These are phyloP conservation scores for Agonopterix heracliana DNA, from an alignment of 2,888 invertebrate genomes.

Conservation along the genomic window DNA sequence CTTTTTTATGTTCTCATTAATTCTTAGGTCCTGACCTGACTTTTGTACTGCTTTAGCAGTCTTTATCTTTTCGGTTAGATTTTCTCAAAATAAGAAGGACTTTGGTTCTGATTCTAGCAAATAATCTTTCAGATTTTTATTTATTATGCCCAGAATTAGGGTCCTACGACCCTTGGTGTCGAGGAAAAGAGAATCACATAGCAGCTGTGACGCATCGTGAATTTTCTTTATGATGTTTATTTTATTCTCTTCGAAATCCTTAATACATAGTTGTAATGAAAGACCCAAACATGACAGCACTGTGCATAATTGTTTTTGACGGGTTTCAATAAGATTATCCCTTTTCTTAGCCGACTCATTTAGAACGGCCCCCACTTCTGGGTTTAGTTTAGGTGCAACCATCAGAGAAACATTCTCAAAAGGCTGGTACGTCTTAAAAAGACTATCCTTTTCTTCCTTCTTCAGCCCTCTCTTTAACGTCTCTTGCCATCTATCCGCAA, in stretches of 20 bases:
- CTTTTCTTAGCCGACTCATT: background rate
- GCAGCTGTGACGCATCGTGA: background rate
- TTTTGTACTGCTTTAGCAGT: constrained; percentile 7
- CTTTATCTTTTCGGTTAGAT: constrained; percentile 7
- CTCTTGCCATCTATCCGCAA: background rate
- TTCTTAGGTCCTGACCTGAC: constrained; percentile 3
- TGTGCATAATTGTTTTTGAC: background rate
- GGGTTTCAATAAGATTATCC: background rate
- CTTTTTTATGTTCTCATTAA: background rate
- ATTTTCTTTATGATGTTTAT: constrained; percentile 1
- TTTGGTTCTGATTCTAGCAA: constrained; percentile 1
- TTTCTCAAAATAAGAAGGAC: background rate
- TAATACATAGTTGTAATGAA: background rate
- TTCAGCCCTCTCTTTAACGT: constrained; percentile 2
- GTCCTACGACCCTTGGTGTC: constrained; percentile 1
- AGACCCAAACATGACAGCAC: background rate
- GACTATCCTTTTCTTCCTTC: constrained; percentile 1
- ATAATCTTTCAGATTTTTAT: too few relatives aligned
- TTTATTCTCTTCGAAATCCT: background rate
- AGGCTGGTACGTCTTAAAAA: background rate
- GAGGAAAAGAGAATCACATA: background rate
- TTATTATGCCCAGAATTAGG: constrained; percentile 3
- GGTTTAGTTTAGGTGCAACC: constrained; percentile 2
- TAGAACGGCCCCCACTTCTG: background rate
- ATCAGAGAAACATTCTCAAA: background rate